These are phyloP conservation scores for Agonum fuliginosum DNA, from an alignment of 2,888 invertebrate species.

Conservation along the genomic window DNA sequence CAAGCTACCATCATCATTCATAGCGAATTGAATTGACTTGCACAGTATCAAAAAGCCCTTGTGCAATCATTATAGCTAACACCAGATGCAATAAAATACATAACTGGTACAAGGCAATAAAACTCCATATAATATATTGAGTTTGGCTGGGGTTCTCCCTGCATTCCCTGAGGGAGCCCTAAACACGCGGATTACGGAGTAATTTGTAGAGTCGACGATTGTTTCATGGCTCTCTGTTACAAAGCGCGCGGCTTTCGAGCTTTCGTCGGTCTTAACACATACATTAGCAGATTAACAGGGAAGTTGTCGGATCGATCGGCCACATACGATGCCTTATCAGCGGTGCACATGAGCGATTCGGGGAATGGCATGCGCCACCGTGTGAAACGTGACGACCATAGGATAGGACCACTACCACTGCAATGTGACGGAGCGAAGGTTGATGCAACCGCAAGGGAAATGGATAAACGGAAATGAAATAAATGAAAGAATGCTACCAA, in stretches of 20 bases:
- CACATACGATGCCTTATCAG: conserved; percentile 56
- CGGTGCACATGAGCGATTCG: conserved; percentile 56
- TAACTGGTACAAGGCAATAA: conserved; percentile 71
- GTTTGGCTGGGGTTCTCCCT: conserved; percentile 64
- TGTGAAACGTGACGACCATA: conserved; percentile 33
- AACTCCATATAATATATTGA: conserved; percentile 73
- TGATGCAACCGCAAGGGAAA: conserved; percentile 25
- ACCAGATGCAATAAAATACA: conserved; percentile 57
- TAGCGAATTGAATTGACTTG: conserved; percentile 43
- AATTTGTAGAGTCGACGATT: conserved; percentile 67
- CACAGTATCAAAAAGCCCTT: conserved; percentile 51
- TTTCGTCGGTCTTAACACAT: conserved; percentile 58
- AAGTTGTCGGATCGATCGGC: conserved; percentile 46
- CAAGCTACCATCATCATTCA: conserved; percentile 33
- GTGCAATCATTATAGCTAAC: conserved; percentile 55
- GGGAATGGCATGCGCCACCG: background rate
- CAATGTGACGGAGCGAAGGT: background rate
- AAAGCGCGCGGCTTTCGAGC: conserved; percentile 58
- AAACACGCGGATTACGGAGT: conserved; percentile 64
- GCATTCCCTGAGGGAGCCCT: conserved; percentile 47
- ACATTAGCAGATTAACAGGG: conserved; percentile 60
- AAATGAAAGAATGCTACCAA: conserved; percentile 31
- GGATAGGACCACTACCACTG: background rate
- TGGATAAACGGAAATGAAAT: conserved; percentile 30
- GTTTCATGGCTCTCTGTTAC: conserved; percentile 63